Evolutionary conservation across 2,888 invertebrate species (phyloP).

Genomic region (Chloromyia formosa): DNA sequence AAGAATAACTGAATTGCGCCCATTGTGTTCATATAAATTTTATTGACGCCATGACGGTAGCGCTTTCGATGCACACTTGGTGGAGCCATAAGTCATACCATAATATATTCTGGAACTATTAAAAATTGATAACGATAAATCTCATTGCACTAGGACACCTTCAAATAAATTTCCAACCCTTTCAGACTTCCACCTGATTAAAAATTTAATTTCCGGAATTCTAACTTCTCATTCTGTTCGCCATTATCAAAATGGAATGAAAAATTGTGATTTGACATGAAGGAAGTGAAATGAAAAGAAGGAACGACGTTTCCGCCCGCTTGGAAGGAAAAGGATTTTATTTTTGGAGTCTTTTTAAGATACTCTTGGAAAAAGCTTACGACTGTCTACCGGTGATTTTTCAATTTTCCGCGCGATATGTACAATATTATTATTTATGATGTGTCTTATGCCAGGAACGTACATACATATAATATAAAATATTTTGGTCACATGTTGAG

Average conservation of each 20-base stretch:
- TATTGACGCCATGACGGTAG: too few species aligned
- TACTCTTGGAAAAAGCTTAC: not conserved
- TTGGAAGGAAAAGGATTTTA: not conserved
- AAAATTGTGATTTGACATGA: not conserved
- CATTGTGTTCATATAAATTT: too few species aligned
- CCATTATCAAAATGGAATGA: not conserved
- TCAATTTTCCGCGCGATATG: not conserved
- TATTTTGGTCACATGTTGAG: not conserved
- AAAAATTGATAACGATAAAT: not conserved
- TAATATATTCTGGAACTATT: not conserved
- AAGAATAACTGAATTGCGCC: too few species aligned
- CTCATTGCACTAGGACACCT: not conserved
- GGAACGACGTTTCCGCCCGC: not conserved
- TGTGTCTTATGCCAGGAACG: not conserved
- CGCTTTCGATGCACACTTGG: too few species aligned
- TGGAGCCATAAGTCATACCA: not conserved
- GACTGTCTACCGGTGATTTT: not conserved
- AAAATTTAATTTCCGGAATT: slow-evolving; percentile 42
- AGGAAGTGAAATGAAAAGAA: not conserved
- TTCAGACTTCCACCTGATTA: slow-evolving; percentile 6
- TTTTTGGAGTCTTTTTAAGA: not conserved
- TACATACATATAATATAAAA: not conserved
- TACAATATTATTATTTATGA: slow-evolving; percentile 1
- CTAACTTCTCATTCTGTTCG: slow-evolving; percentile 1
- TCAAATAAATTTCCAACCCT: not conserved